Base-by-base conservation (phyloP, 2,888 invertebrate species). In the Drosophila robusta region DNA sequence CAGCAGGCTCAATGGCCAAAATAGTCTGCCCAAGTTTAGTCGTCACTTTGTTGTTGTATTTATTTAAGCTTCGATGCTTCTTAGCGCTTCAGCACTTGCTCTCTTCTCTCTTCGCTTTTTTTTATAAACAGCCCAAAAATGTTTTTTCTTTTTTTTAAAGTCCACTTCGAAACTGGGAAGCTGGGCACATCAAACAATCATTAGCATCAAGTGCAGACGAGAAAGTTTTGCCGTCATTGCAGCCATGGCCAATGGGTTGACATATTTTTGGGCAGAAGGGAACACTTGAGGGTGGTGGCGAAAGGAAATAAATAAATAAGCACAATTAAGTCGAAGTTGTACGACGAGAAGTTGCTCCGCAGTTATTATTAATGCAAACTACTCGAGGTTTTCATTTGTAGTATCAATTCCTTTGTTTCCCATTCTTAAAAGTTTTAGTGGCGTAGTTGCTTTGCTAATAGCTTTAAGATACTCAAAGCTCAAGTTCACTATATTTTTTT, bases 101-200 rank as follows among this genome's bases (percentile, higher is more conserved):
- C 18, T 16, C 1, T 5, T 42, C 11, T 42, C 1, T 22, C 12
- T 32, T 11, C 4, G 11, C 7, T 34, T 44, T 51, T 46, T 29
- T n/a, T n/a, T 41, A 38, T 42, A 41, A 11, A 34, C 39, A 29
- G 24, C 26, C 16, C 18, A 14, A 9, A 26, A 46, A 32, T 24
- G 9, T 12, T 55, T 49, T 29, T 61, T 36, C 36, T 6, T 52
- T 29, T 52, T 36, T 50, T 32, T 49, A 38, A 58, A 68, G 54
- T 77, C 46, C 46, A 44, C 39, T 52, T 66, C 49, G 38, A 11
- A 24, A 8, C 41, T 45, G n/a, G 56, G 36, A 16, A 29, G 44
- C 50, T 50, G 65, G 69, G 64, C 88, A 88, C 70, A 83, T 83
- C 80, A 85, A 83, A 88, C 83, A 87, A 87, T 83, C 88, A 83